Base-by-base conservation (phyloP, 2,797 vertebrate genomes). In the Urophycis tenuis region DNA sequence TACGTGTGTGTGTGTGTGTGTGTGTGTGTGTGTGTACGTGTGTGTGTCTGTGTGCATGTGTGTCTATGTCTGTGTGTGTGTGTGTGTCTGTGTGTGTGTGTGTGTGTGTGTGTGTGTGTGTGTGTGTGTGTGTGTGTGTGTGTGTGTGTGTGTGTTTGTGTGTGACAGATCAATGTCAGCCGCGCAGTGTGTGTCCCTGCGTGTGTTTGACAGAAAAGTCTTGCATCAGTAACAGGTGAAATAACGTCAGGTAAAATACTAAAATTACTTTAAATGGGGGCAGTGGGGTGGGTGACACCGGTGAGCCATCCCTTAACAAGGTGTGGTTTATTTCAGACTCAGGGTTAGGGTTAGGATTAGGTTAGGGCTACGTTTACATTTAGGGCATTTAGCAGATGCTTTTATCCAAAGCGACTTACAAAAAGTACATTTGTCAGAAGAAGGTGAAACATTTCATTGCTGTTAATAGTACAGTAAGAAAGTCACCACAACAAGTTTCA, bases 31-130 rank as follows among this genome's bases (percentile, higher is more conserved):
- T 14, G 49, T 14, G n/a, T n/a, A n/a, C n/a, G n/a, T n/a, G n/a
- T n/a, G n/a, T n/a, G n/a, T n/a, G 69, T 78, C 29, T 49, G 35
- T 70, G 77, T 64, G 30, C n/a, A 14, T 71, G 31, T 36, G 67
- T 33, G 25, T 83, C 53, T 81, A 60, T 72, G 41, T 74, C 35
- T 73, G 49, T 77, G 36, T 74, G 19, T 75, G 1, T 74, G 64
- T 71, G 53, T 35, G 78, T 30, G 69, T 32, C 3, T 71, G 69
- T 71, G 30, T 32, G 15, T 71, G 69, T 71, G 30, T 71, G 69
- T 32, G 30, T 33, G 29, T 70, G 67, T 12, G 67, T 31, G 30
- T 70, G 29, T 60, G 19, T n/a, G 49, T 67, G 25, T 67, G 60
- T 39, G 36, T 39, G 36, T 39, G 36, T 39, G n/a, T n/a, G n/a